phyloP scores from a whole-genome alignment of 2,113 vertebrate genomes.

The Papio anubis region DNA sequence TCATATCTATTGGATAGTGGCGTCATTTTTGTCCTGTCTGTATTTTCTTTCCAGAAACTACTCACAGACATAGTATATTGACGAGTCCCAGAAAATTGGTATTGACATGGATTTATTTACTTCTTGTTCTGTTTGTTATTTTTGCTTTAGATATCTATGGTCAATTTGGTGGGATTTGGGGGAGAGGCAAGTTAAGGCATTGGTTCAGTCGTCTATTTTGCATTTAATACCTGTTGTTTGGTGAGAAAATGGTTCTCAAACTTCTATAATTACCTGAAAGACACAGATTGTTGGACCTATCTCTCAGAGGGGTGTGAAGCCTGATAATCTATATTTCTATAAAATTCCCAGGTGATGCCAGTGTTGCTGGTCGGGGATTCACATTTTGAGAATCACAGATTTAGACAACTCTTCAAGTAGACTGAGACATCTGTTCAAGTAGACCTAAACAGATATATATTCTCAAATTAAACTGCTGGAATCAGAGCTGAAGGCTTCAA shows the following conservation, averaged over 20 bases:
- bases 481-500: neutral
- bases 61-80: neutral
- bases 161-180: neutral
- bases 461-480: neutral
- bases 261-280: neutral
- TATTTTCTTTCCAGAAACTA: neutral
- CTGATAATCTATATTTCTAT: neutral
- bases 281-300: no score
- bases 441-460: neutral
- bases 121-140: neutral
- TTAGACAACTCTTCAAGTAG: neutral
- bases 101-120: neutral
- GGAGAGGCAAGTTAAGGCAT: neutral
- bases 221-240: neutral
- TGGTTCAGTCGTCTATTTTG: neutral
- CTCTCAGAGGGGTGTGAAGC: accelerated
- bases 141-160: neutral
- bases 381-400: neutral
- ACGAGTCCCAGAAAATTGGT: neutral
- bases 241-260: neutral
- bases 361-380: neutral
- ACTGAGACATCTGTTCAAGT: neutral
- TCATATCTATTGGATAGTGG: neutral
- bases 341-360: neutral
- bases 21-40: neutral